Conservation (phyloP, 1,140 invertebrate genomes). For the Cephus cinctus region DNA sequence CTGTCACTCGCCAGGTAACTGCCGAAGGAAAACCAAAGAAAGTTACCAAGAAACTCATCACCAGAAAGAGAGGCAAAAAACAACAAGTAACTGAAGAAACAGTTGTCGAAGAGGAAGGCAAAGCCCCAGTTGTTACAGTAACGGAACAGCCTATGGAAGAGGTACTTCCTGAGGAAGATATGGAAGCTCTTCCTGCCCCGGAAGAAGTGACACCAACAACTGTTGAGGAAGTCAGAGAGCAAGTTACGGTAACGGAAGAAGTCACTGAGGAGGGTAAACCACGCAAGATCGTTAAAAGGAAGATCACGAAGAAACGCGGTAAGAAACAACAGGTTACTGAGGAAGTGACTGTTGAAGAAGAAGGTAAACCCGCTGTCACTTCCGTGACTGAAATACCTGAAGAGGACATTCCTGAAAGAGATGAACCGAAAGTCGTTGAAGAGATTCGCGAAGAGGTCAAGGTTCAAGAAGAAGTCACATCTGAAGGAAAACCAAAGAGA, state of each 20-base stretch:
- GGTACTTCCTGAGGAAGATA: conserved; percentile 21
- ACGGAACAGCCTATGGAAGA: conserved; percentile 22
- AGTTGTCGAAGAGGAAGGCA: conserved; percentile 30
- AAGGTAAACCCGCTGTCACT: conserved; percentile 34
- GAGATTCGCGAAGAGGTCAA: not conserved
- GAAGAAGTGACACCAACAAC: conserved; percentile 4
- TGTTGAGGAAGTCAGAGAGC: conserved; percentile 4
- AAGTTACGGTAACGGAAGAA: conserved; percentile 12
- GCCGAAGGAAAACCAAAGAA: conserved; percentile 30
- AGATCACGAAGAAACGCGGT: conserved; percentile 31
- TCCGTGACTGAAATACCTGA: conserved; percentile 28
- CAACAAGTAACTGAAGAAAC: conserved; percentile 36
- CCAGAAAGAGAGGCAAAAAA: conserved; percentile 28
- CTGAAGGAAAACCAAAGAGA: conserved; percentile 1
- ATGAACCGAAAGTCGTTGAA: not conserved
- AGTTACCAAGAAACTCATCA: conserved; percentile 20
- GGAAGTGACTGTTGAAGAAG: conserved; percentile 32
- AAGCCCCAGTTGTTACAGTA: conserved; percentile 26
- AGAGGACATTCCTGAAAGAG: conserved; percentile 26
- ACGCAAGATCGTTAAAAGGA: conserved; percentile 20
- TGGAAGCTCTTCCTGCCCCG: not conserved
- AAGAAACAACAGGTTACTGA: conserved; percentile 31
- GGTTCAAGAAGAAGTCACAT: conserved; percentile 6
- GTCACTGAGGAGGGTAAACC: conserved; percentile 8
- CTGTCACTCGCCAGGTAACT: not conserved